Conservation (phyloP, 1,140 invertebrate species). For the Dendrolimus punctatus region DNA sequence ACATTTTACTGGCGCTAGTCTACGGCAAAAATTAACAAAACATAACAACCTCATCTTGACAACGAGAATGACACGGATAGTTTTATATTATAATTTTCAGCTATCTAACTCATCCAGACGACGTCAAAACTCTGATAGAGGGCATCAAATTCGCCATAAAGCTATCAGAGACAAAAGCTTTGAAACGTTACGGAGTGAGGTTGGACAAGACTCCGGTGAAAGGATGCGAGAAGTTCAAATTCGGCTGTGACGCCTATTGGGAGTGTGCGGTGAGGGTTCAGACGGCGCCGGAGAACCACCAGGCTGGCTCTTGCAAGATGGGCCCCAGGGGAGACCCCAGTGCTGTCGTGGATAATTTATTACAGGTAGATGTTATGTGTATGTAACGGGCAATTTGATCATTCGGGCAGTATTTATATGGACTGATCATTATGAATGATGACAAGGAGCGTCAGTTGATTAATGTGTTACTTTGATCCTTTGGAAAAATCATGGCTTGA, state of each 20-base stretch:
- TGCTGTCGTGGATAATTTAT: constrained; percentile 81
- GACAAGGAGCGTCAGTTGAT: no score
- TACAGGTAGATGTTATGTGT: constrained; percentile 54
- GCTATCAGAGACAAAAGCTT: constrained; percentile 77
- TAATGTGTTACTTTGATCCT: no score
- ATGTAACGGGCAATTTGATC: no score
- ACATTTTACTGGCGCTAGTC: no score
- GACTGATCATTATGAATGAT: no score
- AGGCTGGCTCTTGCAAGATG: constrained; percentile 88
- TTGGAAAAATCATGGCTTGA: no score
- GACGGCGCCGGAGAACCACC: constrained; percentile 88
- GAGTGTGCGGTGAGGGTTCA: constrained; percentile 82
- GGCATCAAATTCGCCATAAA: constrained; percentile 81
- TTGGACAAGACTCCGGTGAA: constrained; percentile 79
- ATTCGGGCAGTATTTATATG: no score
- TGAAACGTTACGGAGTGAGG: constrained; percentile 82
- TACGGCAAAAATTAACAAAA: no score
- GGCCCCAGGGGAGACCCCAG: constrained; percentile 77
- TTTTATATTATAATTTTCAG: constrained; percentile 21
- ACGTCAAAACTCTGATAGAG: constrained; percentile 82
- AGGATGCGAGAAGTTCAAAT: constrained; percentile 81
- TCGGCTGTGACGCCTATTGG: constrained; percentile 86
- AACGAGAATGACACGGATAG: no score
- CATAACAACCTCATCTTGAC: no score
- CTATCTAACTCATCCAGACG: constrained; percentile 73